Evolutionary conservation across 2,888 invertebrate genomes (phyloP).

Genomic region (Hirtodrosophila duncani): DNA sequence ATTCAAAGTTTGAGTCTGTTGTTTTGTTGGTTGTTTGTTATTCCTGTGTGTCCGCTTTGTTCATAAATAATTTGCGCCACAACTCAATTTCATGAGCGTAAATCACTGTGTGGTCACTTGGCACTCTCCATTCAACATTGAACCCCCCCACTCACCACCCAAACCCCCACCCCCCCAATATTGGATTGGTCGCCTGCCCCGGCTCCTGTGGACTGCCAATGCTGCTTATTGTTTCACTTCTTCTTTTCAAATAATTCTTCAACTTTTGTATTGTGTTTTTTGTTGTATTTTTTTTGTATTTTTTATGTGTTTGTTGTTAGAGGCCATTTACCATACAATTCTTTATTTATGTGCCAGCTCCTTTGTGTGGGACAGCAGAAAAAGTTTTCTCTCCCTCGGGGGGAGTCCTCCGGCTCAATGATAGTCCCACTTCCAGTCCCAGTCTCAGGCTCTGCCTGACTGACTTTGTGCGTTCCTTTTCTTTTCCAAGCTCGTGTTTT

Average conservation of each 20-base stretch:
- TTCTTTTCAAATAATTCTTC: slow-evolving; percentile 55
- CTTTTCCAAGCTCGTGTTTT: too few species aligned
- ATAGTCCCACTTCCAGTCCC: slow-evolving; percentile 9
- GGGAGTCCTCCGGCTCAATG: slow-evolving; percentile 14
- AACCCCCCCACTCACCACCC: not conserved
- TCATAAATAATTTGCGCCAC: slow-evolving; percentile 68
- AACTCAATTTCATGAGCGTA: slow-evolving; percentile 70
- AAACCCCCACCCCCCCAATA: not conserved
- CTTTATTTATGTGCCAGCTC: slow-evolving; percentile 49
- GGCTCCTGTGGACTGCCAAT: slow-evolving; percentile 32
- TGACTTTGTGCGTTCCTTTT: slow-evolving; percentile 21
- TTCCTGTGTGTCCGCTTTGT: slow-evolving; percentile 62
- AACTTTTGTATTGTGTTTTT: slow-evolving; percentile 35
- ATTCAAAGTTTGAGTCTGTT: not conserved
- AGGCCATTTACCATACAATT: slow-evolving; percentile 60
- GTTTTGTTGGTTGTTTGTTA: slow-evolving; percentile 34
- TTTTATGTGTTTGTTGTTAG: slow-evolving; percentile 31
- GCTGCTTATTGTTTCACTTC: slow-evolving; percentile 59
- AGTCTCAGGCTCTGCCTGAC: not conserved
- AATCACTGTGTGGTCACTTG: slow-evolving; percentile 68
- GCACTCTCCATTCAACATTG: slow-evolving; percentile 41
- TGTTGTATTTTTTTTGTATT: slow-evolving; percentile 21
- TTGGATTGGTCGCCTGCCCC: not conserved
- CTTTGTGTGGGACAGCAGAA: too few species aligned
- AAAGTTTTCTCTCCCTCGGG: slow-evolving; percentile 13